Base-by-base conservation (phyloP, 2,888 invertebrate species). In the Catocala fraxini region DNA sequence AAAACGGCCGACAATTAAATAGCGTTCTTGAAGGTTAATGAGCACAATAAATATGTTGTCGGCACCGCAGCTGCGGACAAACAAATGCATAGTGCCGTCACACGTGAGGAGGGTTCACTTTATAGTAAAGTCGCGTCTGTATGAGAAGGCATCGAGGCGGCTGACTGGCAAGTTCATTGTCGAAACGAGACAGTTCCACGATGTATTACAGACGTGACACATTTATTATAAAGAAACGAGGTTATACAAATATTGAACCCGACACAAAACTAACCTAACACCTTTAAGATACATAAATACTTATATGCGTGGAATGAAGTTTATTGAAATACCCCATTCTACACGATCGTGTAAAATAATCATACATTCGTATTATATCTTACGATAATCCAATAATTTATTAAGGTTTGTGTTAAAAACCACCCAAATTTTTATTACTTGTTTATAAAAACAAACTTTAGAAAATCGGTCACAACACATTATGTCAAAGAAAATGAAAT, bases 11-110 rank as follows among this genome's bases (percentile, higher is more conserved):
- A 94, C 94, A 93, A 94, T 94, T 94, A 94, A 93, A 94, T 93
- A 92, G 93, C 92, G 93, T 92, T 93, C 93, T 93, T 91, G 91
- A 94, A 94, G 94, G 94, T 93, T 93, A 94, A 94, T 94, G 93
- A 94, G 93, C 88, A 93, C 91, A 92, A 93, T 94, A 93, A 93
- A 93, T 93, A 93, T 93, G 93, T 93, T 93, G 93, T 93, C 94
- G 94, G 93, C 92, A 90, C 89, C 89, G 89, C 93, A 93, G 93
- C 93, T 93, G 93, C 91, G 87, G 89, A 91, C 91, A 90, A 91
- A 93, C 89, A 92, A 92, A 92, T 89, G 91, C 89, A 89, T 87
- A 82, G 85, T 79, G 81, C 87, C 89, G 87, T 89, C 91, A 90
- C 89, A 89, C 88, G 89, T 92, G 92, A 92, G 88, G 84, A 89